Percentiles rank a stretch among this genome's conserved stretches.
Conservation (phyloP, 2,888 invertebrate genomes). For the Mesorhabditis spiculigera region DNA sequence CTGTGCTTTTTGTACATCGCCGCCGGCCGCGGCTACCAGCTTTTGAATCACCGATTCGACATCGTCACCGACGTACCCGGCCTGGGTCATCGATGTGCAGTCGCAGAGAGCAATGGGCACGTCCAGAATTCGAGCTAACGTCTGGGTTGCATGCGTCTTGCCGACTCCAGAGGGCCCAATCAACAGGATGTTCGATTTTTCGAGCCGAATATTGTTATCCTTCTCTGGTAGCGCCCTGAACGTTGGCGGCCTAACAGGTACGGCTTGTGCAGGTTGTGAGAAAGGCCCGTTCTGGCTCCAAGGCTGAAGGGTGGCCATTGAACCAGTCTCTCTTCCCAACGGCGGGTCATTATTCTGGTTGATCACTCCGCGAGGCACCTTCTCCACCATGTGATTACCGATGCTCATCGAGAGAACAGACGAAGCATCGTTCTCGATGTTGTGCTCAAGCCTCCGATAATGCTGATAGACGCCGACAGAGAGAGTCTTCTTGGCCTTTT, state of each 20-base stretch:
- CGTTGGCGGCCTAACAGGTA: constrained; percentile 19
- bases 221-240: constrained; percentile 41
- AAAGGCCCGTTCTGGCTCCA: constrained; percentile 11
- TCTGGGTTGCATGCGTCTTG: constrained; percentile 93
- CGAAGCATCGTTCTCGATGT: constrained; percentile 61
- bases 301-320: background rate
- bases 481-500: constrained; percentile 84
- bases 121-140: constrained; percentile 88
- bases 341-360: constrained; percentile 19
- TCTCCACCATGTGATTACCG: constrained; percentile 8
- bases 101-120: constrained; percentile 72
- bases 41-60: constrained; percentile 71
- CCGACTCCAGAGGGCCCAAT: constrained; percentile 89
- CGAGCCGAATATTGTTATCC: constrained; percentile 69
- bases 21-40: constrained; percentile 87
- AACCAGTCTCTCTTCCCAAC: background rate
- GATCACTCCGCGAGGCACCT: constrained; percentile 37
- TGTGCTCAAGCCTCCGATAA: constrained; percentile 89
- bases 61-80: constrained; percentile 82
- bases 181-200: constrained; percentile 90
- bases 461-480: constrained; percentile 98
- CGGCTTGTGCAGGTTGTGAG: constrained; percentile 1
- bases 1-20: constrained; percentile 93
- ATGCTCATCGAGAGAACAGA: constrained; percentile 17
- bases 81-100: constrained; percentile 56